phyloP scores from a whole-genome alignment of 2,113 vertebrate species.

The Sceloporus tristichus region DNA sequence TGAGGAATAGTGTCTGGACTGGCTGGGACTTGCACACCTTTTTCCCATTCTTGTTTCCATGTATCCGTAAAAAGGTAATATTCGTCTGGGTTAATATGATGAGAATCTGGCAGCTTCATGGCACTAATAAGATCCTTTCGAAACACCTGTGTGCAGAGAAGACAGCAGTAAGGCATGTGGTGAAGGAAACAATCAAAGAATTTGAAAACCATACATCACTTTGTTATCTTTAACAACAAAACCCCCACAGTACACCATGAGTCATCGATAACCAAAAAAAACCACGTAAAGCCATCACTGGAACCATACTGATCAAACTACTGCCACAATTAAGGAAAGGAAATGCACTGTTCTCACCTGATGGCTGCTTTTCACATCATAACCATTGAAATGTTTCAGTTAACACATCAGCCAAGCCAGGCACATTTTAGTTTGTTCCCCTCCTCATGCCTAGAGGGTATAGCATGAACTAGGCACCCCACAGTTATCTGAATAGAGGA shows the following conservation, averaged over 20 bases:
- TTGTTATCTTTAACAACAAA: slow-evolving; percentile 13
- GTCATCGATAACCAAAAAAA: not conserved
- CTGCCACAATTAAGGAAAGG: not conserved
- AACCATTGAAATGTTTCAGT: not conserved
- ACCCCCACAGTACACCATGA: not conserved
- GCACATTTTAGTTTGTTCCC: not conserved
- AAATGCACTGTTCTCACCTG: not conserved
- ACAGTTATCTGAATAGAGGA: not conserved
- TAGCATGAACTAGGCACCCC: not conserved
- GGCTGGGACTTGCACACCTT: slow-evolving; percentile 95
- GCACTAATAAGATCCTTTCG: slow-evolving; percentile 99
- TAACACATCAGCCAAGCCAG: not conserved
- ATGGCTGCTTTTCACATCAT: not conserved
- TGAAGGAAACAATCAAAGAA: slow-evolving; percentile 14
- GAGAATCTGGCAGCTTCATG: slow-evolving; percentile 98
- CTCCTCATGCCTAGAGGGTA: not conserved
- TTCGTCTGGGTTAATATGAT: slow-evolving; percentile 91
- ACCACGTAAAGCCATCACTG: not conserved
- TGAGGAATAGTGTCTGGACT: slow-evolving; percentile 91
- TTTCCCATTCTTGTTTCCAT: slow-evolving; percentile 99
- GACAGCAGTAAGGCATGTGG: not conserved
- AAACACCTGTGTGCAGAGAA: slow-evolving; percentile 85
- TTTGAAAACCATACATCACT: not conserved
- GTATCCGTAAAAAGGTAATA: slow-evolving; percentile 94
- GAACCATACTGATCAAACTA: not conserved